A percentile compares a stretch with the other conserved stretches of the same genome.
Conservation (phyloP, 2,797 vertebrate genomes). For the Enteromius fasciolatus region DNA sequence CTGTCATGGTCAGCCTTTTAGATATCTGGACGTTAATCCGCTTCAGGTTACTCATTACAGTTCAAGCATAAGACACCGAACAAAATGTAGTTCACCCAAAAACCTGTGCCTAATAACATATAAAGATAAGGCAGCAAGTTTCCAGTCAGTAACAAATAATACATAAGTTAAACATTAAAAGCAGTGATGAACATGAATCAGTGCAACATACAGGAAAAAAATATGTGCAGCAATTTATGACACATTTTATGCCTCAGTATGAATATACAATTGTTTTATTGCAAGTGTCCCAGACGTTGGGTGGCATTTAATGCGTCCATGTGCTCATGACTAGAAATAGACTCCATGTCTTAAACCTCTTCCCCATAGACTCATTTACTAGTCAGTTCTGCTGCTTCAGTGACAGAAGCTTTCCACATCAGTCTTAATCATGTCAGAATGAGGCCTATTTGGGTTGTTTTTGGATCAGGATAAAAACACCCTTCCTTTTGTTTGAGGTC, state of each 20-base stretch:
- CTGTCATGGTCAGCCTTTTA: neutral
- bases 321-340: neutral
- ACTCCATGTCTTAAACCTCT: constrained; percentile 1
- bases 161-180: neutral
- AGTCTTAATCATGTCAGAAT: constrained; percentile 43
- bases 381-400: neutral
- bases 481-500: constrained; percentile 33
- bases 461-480: constrained; percentile 41
- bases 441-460: constrained; percentile 30
- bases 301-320: constrained; percentile 16
- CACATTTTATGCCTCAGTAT: neutral
- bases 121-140: neutral
- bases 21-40: neutral
- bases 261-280: neutral
- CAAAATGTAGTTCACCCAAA: neutral
- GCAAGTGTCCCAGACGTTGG: neutral
- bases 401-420: constrained; percentile 43
- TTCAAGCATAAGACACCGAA: neutral
- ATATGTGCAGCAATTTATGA: neutral
- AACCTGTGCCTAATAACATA: neutral
- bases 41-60: constrained; percentile 4
- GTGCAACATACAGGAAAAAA: neutral
- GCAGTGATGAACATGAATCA: neutral
- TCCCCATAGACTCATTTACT: constrained; percentile 9
- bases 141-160: neutral